These are phyloP conservation scores for Ips typographus DNA, from an alignment of 1,140 invertebrate genomes.

Conservation along the genomic window DNA sequence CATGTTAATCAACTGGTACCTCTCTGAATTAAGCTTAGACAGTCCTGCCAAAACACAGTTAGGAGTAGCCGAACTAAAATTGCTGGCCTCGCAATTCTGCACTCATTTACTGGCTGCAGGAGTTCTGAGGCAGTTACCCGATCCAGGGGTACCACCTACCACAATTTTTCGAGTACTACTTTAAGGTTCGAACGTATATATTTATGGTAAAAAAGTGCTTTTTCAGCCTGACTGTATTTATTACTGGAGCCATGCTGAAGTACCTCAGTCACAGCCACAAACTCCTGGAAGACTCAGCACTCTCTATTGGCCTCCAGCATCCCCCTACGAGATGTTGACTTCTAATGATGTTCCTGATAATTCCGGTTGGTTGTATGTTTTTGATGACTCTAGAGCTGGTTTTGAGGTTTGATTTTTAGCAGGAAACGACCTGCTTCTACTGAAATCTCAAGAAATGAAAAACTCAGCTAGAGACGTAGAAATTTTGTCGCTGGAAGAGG, in stretches of 20 bases:
- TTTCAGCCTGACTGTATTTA: constrained; percentile 84
- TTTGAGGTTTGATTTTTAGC: background rate
- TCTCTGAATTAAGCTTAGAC: constrained; percentile 74
- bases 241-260: constrained; percentile 81
- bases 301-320: constrained; percentile 49
- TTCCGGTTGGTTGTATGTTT: background rate
- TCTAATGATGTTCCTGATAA: constrained; percentile 24
- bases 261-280: constrained; percentile 62
- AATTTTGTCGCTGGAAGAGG: constrained; percentile 51
- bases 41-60: constrained; percentile 64
- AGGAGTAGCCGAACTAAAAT: constrained; percentile 70
- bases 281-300: constrained; percentile 68
- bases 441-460: constrained; percentile 36
- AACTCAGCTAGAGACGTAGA: constrained; percentile 47
- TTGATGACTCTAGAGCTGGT: background rate
- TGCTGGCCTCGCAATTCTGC: constrained; percentile 78
- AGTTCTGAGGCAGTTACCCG: constrained; percentile 75
- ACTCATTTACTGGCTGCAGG: constrained; percentile 87
- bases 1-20: constrained; percentile 87
- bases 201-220: constrained; percentile 22
- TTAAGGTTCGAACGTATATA: background rate
- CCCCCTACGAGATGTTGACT: constrained; percentile 38
- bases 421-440: constrained; percentile 7
- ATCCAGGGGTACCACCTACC: constrained; percentile 65
- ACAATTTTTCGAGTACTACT: constrained; percentile 73